These are phyloP conservation scores for Monoplex corrugatus DNA, from an alignment of 2,888 invertebrate species.

Conservation along the genomic window DNA sequence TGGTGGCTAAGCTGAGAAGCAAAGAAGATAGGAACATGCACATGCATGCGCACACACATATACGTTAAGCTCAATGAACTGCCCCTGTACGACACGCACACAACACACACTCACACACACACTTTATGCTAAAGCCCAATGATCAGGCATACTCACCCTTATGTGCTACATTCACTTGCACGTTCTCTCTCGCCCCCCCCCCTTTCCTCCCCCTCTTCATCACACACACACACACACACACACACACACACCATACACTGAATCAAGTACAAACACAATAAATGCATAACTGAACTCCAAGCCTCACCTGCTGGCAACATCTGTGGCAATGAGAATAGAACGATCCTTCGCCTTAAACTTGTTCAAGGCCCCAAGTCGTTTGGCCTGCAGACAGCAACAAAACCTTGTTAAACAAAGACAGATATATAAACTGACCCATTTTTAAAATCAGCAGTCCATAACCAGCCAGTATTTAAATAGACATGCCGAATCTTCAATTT, in stretches of 20 bases:
- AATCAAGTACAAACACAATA: too few relatives aligned
- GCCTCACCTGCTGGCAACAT: slow-evolving; percentile 95
- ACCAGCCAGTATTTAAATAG: too few relatives aligned
- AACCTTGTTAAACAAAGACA: too few relatives aligned
- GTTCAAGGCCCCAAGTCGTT: slow-evolving; percentile 95
- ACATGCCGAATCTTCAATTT: too few relatives aligned
- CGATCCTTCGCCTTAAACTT: slow-evolving; percentile 97
- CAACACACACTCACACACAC: not conserved
- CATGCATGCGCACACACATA: not conserved
- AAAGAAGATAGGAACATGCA: not conserved
- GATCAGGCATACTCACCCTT: too few relatives aligned
- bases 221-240: not conserved
- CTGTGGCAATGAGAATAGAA: slow-evolving; percentile 98
- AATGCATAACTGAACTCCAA: not conserved
- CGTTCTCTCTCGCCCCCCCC: too few relatives aligned
- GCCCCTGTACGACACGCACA: not conserved
- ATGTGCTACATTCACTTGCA: too few relatives aligned
- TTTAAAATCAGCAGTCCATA: too few relatives aligned
- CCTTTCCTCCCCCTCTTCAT: too few relatives aligned
- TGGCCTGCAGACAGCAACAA: slow-evolving; percentile 84
- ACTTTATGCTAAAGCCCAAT: too few relatives aligned
- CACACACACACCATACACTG: not conserved
- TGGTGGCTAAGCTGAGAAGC: too few relatives aligned
- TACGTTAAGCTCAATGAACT: not conserved
- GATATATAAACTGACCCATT: too few relatives aligned